Conservation (phyloP, 2,888 invertebrate genomes). For the Agonopterix heracliana region DNA sequence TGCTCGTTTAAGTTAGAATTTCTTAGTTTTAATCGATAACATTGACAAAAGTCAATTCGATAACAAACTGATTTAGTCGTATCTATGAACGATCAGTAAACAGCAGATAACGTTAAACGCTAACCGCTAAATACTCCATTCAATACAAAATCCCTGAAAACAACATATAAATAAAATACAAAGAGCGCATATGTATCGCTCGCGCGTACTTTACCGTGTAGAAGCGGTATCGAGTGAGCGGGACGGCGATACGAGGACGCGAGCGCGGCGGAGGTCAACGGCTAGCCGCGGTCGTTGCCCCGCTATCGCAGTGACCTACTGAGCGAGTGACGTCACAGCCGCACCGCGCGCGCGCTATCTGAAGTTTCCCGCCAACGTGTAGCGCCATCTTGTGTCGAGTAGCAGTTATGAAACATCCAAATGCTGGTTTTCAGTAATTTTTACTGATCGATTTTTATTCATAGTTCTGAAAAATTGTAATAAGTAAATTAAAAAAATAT, state of each 20-base stretch:
- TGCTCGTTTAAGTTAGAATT: constrained; percentile 4
- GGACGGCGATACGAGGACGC: constrained; percentile 60
- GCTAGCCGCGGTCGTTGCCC: constrained; percentile 78
- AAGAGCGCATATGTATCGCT: constrained; percentile 41
- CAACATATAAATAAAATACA: constrained; percentile 4
- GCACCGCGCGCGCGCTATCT: constrained; percentile 58
- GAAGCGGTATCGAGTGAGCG: constrained; percentile 51
- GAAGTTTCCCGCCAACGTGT: constrained; percentile 48
- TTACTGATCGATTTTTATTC: too few relatives aligned
- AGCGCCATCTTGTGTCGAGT: constrained; percentile 66
- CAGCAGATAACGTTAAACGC: too few relatives aligned
- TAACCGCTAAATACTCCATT: too few relatives aligned
- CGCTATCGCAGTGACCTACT: constrained; percentile 77
- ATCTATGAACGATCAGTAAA: too few relatives aligned
- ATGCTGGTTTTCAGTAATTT: too few relatives aligned
- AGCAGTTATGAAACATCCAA: constrained; percentile 19
- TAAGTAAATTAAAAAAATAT: too few relatives aligned
- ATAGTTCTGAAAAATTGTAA: too few relatives aligned
- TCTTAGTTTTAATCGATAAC: too few relatives aligned
- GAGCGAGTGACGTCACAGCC: constrained; percentile 75
- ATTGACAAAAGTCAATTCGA: too few relatives aligned
- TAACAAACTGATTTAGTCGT: too few relatives aligned
- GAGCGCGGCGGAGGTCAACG: constrained; percentile 74
- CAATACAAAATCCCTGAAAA: neutral
- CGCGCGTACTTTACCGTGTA: constrained; percentile 56